These are phyloP conservation scores for Lypha dubia DNA, from an alignment of 2,888 invertebrate genomes.

Conservation along the genomic window DNA sequence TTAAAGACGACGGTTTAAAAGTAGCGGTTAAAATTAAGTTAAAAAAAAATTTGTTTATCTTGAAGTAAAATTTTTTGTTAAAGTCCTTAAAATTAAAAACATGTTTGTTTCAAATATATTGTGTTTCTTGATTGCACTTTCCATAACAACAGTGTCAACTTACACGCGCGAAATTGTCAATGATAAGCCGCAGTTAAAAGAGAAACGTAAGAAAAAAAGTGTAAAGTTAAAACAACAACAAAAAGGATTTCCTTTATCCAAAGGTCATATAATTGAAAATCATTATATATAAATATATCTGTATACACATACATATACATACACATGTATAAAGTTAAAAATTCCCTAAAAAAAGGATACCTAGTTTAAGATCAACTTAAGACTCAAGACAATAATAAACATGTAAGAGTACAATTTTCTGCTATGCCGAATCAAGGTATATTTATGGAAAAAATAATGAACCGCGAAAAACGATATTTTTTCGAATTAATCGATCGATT, in stretches of 20 bases:
- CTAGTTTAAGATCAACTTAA: too few species aligned
- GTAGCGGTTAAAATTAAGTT: constrained; percentile 38
- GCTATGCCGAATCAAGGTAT: too few species aligned
- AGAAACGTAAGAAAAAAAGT: constrained; percentile 83
- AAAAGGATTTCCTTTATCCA: not conserved
- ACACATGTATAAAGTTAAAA: too few species aligned
- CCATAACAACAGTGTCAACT: constrained; percentile 63
- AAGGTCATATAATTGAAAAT: not conserved
- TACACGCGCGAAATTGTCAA: constrained; percentile 81
- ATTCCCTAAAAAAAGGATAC: too few species aligned
- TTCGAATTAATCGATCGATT: too few species aligned
- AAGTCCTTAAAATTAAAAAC: constrained; percentile 44
- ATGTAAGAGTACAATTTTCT: too few species aligned
- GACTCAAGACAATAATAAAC: too few species aligned
- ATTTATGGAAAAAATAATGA: too few species aligned
- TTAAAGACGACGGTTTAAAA: constrained; percentile 56
- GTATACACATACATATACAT: too few species aligned
- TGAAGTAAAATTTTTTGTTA: not conserved
- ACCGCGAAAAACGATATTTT: too few species aligned
- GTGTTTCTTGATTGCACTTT: constrained; percentile 41
- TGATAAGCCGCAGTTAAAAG: constrained; percentile 82
- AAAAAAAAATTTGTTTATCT: not conserved
- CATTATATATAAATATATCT: too few species aligned
- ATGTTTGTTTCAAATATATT: constrained; percentile 63
- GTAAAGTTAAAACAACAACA: not conserved